Percentiles rank a stretch among this genome's conserved stretches.
Evolutionary conservation across 1,140 invertebrate species (phyloP).

Genomic region (Drosophila auraria): DNA sequence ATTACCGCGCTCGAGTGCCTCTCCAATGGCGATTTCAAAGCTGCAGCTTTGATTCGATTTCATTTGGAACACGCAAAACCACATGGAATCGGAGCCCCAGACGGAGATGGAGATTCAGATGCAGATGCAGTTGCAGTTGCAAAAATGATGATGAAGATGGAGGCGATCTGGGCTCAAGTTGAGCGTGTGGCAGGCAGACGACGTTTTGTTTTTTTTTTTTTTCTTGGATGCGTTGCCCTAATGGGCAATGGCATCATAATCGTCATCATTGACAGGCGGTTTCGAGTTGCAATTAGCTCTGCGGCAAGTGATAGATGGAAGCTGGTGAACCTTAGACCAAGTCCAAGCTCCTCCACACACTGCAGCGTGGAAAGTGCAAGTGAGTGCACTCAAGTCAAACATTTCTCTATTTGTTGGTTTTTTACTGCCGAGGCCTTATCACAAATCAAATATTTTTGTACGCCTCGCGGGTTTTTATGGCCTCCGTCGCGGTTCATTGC

Average conservation of each 20-base stretch:
- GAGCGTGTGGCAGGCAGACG: constrained; percentile 79
- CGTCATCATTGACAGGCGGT: constrained; percentile 66
- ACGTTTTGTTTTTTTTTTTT: constrained; percentile 31
- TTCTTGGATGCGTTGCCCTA: constrained; percentile 32
- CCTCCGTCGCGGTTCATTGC: constrained; percentile 60
- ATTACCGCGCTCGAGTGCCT: constrained; percentile 69
- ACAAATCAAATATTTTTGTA: constrained; percentile 78
- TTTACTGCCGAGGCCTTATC: constrained; percentile 64
- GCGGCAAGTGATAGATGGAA: constrained; percentile 65
- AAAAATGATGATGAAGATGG: constrained; percentile 40
- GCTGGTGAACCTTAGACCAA: constrained; percentile 65
- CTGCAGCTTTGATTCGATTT: constrained; percentile 75
- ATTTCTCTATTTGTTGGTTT: constrained; percentile 40
- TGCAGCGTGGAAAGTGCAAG: constrained; percentile 73
- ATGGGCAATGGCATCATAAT: constrained; percentile 63
- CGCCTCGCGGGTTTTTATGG: constrained; percentile 64
- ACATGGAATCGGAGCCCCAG: constrained; percentile 29
- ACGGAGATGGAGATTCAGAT: constrained; percentile 9
- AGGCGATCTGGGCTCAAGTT: constrained; percentile 42
- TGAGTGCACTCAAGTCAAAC: constrained; percentile 68
- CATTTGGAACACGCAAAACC: constrained; percentile 60
- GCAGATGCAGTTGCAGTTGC: constrained; percentile 14
- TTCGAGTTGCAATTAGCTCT: constrained; percentile 77
- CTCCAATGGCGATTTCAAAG: constrained; percentile 49
- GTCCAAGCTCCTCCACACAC: constrained; percentile 3